Base-by-base conservation (phyloP, 2,797 vertebrate genomes). In the Fratercula arctica region DNA sequence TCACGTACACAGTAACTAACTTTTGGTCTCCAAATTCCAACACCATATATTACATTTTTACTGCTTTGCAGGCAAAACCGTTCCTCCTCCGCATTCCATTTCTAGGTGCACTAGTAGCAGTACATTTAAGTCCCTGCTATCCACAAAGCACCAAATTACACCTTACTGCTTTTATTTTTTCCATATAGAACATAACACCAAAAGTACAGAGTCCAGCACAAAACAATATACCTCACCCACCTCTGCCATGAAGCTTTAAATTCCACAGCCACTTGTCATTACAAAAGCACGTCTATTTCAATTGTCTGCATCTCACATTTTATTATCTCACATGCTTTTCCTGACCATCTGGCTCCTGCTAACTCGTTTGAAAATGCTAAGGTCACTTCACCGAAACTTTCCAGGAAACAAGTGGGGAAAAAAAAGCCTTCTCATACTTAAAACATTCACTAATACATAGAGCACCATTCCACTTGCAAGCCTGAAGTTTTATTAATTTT, bases 401-500 rank as follows among this genome's bases (percentile, higher is more conserved):
- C 33, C 45, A 56, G 37, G 6, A 41, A 72, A 41, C 10, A 35
- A 23, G 5, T 46, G 6, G 13, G 15, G 10, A 24, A 35, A 76
- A 33, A 13, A 28, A 35, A 29, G 3, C 16, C 21, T 39, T 53
- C 31, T 31, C 3, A 0, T 69, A 39, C 46, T 67, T 66, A 57
- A 89, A 67, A n/a, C 43, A 73, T 73, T 57, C 45, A 43, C 35
- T 61, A 77, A 51, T 16, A 57, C 17, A 18, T 2, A 39, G 3
- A 3, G 19, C 18, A 50, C 25, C 1, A 2, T 29, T 70, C 24
- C 14, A 18, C 67, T 60, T 23, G 21, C 45, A 51, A 85, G 24
- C 3, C 68, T 35, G 3, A 5, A 4, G 20, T 15, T 23, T 7
- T 35, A n/a, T 18, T 21, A 10, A 0, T 59, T 48, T 10, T 31